A percentile compares a stretch with the other conserved stretches of the same genome.
Evolutionary conservation across 2,797 vertebrate genomes (phyloP).

Genomic region (Sus cebifrons): DNA sequence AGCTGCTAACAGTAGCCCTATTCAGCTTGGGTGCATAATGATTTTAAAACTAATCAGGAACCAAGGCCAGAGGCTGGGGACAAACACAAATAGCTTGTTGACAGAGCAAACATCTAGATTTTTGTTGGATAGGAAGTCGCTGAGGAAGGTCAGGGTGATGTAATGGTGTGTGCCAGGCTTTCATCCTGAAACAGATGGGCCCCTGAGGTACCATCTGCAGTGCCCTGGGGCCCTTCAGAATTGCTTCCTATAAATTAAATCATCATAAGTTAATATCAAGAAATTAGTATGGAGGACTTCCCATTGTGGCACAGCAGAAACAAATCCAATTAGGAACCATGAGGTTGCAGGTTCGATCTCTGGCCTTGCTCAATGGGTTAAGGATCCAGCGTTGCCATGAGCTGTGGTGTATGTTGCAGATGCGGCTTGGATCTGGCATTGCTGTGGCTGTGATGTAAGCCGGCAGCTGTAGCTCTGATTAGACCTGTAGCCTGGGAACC

Average conservation of each 20-base stretch:
- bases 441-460: too few species aligned
- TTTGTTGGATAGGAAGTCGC: conserved; percentile 79
- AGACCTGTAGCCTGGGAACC: too few species aligned
- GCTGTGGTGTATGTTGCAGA: too few species aligned
- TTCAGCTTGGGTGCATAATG: conserved; percentile 83
- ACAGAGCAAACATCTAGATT: conserved; percentile 79
- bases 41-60: conserved; percentile 84
- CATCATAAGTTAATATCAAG: conserved; percentile 1
- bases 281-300: conserved; percentile 43
- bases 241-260: conserved; percentile 77
- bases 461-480: too few species aligned
- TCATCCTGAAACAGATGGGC: conserved; percentile 78
- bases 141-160: conserved; percentile 83
- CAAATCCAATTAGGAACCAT: too few species aligned
- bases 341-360: too few species aligned
- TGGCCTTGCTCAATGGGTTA: too few species aligned
- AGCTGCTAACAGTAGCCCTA: conserved; percentile 85
- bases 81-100: conserved; percentile 85
- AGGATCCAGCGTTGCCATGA: too few species aligned
- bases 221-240: conserved; percentile 65
- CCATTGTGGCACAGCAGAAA: too few species aligned
- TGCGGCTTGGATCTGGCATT: too few species aligned
- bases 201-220: conserved; percentile 69
- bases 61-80: conserved; percentile 75
- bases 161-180: conserved; percentile 72